Evolutionary conservation across 2,888 invertebrate genomes (phyloP).

Genomic region (Timema cristinae): DNA sequence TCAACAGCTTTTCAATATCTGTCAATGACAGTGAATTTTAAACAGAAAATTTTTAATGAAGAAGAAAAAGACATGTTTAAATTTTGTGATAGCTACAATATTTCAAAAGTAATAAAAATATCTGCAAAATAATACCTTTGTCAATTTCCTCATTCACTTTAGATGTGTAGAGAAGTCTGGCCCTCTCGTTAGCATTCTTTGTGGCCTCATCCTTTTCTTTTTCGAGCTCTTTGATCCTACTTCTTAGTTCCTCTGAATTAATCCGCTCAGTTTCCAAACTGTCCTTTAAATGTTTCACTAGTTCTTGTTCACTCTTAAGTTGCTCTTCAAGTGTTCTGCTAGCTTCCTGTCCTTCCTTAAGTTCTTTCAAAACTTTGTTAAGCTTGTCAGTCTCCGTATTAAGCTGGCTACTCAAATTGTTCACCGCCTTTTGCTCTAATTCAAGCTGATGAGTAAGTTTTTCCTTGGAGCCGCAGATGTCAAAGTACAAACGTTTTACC

Average conservation of each 20-base stretch:
- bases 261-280: background rate
- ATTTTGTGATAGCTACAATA: too few species aligned
- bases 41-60: too few species aligned
- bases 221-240: background rate
- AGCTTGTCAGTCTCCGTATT: background rate
- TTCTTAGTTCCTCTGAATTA: background rate
- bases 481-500: background rate
- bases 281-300: background rate
- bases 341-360: background rate
- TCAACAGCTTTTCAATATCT: too few species aligned
- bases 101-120: too few species aligned
- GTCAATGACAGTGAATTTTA: too few species aligned
- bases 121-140: background rate
- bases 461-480: background rate
- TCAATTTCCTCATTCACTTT: conserved; percentile 8
- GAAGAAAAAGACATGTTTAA: too few species aligned
- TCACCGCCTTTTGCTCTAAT: background rate
- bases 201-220: background rate
- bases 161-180: background rate
- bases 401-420: background rate
- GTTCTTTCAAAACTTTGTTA: background rate
- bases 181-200: background rate
- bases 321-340: background rate
- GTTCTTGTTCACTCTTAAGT: background rate
- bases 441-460: background rate